Conservation (phyloP, 2,797 vertebrate genomes). For the Pseudomugil tenellus region DNA sequence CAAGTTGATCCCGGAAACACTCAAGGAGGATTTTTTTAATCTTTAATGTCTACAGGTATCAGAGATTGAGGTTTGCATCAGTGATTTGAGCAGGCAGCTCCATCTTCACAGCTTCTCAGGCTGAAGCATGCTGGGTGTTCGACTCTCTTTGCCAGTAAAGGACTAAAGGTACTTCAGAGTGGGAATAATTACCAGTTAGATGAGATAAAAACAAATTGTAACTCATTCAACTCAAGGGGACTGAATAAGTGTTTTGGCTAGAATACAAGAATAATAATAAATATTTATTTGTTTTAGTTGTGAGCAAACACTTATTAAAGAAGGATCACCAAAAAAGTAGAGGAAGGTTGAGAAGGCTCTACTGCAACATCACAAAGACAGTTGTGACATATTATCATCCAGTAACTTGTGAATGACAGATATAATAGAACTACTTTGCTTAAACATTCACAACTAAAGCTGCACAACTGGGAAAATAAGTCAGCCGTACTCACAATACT, state of each 20-base stretch:
- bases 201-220: slow-evolving; percentile 27
- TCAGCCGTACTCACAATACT: too few relatives aligned
- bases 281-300: neutral
- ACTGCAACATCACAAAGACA: too few relatives aligned
- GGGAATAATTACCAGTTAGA: slow-evolving; percentile 27
- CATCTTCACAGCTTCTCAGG: slow-evolving; percentile 14
- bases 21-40: neutral
- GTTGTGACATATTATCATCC: too few relatives aligned
- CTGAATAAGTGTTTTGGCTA: neutral
- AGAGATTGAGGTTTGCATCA: slow-evolving; percentile 2
- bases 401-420: too few relatives aligned
- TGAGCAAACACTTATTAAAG: too few relatives aligned
- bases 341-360: too few relatives aligned
- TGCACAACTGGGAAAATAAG: too few relatives aligned
- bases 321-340: too few relatives aligned
- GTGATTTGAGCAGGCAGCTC: slow-evolving; percentile 12
- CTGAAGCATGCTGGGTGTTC: neutral
- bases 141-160: slow-evolving; percentile 1
- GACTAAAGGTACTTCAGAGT: slow-evolving; percentile 29
- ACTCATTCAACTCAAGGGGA: slow-evolving; percentile 31
- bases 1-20: neutral
- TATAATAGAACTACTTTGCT: too few relatives aligned
- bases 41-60: neutral
- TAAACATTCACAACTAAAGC: too few relatives aligned
- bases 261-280: neutral